Evolutionary conservation across 2,888 invertebrate genomes (phyloP).

Genomic region (Nemotelus pantherinus): DNA sequence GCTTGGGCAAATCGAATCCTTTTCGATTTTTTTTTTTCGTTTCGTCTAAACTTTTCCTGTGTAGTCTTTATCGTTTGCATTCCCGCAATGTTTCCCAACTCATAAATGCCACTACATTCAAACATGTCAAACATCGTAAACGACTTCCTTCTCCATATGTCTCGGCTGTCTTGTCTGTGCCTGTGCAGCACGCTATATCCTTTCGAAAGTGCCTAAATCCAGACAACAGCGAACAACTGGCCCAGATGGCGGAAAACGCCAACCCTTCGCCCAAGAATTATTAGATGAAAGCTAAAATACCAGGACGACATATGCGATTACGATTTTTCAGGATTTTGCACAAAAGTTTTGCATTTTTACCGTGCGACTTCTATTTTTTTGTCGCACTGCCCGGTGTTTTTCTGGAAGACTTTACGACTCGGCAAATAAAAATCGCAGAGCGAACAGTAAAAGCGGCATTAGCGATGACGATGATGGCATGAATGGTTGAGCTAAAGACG

Average conservation of each 20-base stretch:
- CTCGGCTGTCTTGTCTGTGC: slow-evolving; percentile 36
- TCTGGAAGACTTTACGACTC: slow-evolving; percentile 29
- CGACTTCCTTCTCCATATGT: slow-evolving; percentile 44
- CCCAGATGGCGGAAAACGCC: slow-evolving; percentile 15
- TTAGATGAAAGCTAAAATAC: slow-evolving; percentile 41
- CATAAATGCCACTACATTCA: slow-evolving; percentile 43
- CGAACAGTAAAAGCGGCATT: slow-evolving; percentile 31
- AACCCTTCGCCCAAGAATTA: slow-evolving; percentile 19
- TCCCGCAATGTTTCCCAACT: slow-evolving; percentile 5
- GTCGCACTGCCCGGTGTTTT: slow-evolving; percentile 11
- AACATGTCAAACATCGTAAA: slow-evolving; percentile 45
- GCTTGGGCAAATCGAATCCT: slow-evolving; percentile 38
- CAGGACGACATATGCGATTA: slow-evolving; percentile 44
- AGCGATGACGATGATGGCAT: slow-evolving; percentile 20
- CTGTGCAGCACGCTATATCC: slow-evolving; percentile 44
- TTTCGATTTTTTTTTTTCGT: slow-evolving; percentile 28
- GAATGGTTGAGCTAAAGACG: slow-evolving; percentile 2
- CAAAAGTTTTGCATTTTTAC: slow-evolving; percentile 39
- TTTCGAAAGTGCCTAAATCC: slow-evolving; percentile 42
- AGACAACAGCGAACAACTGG: slow-evolving; percentile 16
- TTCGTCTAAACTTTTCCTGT: background rate
- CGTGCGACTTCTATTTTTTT: slow-evolving; percentile 6
- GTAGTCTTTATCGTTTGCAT: slow-evolving; percentile 16
- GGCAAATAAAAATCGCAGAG: slow-evolving; percentile 43
- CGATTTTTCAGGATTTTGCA: slow-evolving; percentile 43